These are phyloP conservation scores for Idris sp. DNA, from an alignment of 1,140 invertebrate genomes.

Conservation along the genomic window DNA sequence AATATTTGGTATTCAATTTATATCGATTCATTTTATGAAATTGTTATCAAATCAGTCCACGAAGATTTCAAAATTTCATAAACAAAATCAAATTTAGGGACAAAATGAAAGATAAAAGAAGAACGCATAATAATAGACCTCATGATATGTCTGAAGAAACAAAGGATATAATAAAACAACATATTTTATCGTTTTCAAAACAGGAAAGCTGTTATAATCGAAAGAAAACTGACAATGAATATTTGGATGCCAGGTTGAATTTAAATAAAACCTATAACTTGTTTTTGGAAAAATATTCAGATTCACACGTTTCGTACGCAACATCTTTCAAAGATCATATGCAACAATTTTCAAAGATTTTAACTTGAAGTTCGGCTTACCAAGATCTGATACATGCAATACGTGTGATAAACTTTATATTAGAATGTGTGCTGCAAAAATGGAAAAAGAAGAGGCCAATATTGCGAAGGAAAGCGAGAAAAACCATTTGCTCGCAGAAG, in stretches of 20 bases:
- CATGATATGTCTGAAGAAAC: neutral
- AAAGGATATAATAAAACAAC: neutral
- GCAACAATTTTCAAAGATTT: neutral
- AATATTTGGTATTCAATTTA: too few species aligned
- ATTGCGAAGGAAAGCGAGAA: too few species aligned
- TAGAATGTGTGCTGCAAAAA: neutral
- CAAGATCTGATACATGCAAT: neutral
- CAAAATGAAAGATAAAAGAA: neutral
- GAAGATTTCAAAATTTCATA: neutral
- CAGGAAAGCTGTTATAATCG: neutral
- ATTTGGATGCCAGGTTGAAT: neutral
- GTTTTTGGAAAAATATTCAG: too few species aligned
- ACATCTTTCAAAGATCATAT: neutral
- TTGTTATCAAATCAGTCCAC: neutral
- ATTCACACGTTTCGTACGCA: neutral
- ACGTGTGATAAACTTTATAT: slow-evolving; percentile 2
- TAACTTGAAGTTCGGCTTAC: neutral
- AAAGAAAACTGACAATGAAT: neutral
- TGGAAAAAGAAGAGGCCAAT: neutral
- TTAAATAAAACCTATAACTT: neutral
- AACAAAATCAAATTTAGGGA: neutral
- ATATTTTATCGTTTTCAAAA: slow-evolving; percentile 1
- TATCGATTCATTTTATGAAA: neutral
- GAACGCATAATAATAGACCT: neutral
- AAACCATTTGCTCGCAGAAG: too few species aligned